Evolutionary conservation across 1,140 invertebrate genomes (phyloP).

Genomic region (Panulirus ornatus): DNA sequence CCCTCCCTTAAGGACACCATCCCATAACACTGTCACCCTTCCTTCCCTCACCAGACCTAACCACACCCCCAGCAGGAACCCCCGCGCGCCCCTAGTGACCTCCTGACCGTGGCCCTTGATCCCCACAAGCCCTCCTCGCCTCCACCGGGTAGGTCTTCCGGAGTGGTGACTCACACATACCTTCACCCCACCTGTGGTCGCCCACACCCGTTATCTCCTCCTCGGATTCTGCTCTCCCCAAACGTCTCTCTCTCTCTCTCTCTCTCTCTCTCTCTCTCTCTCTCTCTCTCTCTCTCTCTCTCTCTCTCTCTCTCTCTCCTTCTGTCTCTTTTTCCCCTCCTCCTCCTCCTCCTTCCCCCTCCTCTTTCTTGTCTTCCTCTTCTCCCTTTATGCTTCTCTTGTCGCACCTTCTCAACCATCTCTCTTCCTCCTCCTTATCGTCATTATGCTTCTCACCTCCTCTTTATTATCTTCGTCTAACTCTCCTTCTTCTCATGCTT

Average conservation of each 20-base stretch:
- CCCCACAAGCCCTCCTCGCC: background rate
- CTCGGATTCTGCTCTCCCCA: background rate
- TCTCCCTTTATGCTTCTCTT: background rate
- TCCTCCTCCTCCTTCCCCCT: background rate
- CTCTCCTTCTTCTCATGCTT: too few species aligned
- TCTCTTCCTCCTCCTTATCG: too few species aligned
- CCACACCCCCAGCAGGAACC: background rate
- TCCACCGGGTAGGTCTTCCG: slow-evolving; percentile 28
- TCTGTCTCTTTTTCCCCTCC: slow-evolving; percentile 4
- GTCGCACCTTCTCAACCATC: background rate
- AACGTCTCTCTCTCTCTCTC: too few species aligned
- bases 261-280: background rate
- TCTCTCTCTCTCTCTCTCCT: too few species aligned
- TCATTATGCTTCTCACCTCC: too few species aligned
- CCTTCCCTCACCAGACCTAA: background rate
- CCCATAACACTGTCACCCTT: too few species aligned
- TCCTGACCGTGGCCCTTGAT: slow-evolving; percentile 49
- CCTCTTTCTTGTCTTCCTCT: background rate
- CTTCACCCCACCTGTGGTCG: background rate
- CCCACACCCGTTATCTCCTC: too few species aligned
- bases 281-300: background rate
- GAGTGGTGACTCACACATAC: slow-evolving; percentile 22
- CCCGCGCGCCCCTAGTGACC: slow-evolving; percentile 32
- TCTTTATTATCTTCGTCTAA: too few species aligned
- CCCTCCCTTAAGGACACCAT: too few species aligned